Conservation (phyloP, 2,113 vertebrate genomes). For the Phylloscopus trochilus region DNA sequence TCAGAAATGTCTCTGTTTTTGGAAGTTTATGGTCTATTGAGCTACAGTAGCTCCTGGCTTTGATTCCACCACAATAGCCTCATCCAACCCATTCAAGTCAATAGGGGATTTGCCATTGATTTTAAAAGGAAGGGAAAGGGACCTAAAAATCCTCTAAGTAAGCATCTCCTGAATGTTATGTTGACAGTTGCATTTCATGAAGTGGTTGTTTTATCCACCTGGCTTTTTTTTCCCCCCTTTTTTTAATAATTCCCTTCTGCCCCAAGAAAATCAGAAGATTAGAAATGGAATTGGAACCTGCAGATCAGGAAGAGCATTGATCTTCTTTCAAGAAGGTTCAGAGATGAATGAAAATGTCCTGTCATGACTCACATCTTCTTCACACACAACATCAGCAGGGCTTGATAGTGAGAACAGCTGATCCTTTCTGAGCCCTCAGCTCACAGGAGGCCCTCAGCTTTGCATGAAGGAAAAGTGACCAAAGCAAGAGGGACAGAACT, state of each 20-base stretch:
- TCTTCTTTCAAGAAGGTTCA: background rate
- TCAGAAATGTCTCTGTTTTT: background rate
- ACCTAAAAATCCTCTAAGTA: background rate
- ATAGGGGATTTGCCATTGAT: background rate
- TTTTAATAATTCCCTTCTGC: background rate
- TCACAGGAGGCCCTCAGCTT: background rate
- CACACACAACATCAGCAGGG: background rate
- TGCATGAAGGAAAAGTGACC: background rate
- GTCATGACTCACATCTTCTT: background rate
- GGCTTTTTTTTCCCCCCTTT: background rate
- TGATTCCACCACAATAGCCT: slow-evolving; percentile 6
- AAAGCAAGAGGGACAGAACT: background rate
- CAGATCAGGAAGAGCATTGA: background rate
- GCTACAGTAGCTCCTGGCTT: slow-evolving; percentile 19
- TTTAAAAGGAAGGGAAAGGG: background rate
- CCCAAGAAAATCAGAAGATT: background rate
- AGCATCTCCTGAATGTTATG: background rate
- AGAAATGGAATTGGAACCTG: background rate
- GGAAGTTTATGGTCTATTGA: slow-evolving; percentile 26
- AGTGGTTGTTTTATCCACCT: background rate
- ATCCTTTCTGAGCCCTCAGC: background rate
- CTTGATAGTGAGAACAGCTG: background rate
- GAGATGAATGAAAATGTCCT: background rate
- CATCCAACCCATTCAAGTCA: background rate
- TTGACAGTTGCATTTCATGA: background rate